Conservation (phyloP, 2,888 invertebrate genomes). For the Tupiocoris notatus region DNA sequence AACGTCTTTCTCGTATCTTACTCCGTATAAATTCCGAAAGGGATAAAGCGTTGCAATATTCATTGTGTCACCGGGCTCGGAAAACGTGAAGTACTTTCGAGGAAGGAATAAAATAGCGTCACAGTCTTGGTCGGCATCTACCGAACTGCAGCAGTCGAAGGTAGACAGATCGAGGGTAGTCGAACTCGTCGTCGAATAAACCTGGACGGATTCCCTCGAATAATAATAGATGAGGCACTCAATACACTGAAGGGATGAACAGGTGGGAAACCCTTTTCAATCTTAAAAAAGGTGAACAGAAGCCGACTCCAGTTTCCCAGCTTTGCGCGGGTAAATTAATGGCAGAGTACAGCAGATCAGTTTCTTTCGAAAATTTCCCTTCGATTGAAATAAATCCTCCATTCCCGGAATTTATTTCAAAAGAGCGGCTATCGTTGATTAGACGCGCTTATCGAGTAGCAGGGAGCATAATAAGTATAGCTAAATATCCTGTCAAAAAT, state of each 20-base stretch:
- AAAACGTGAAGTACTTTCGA: not conserved
- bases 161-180: not conserved
- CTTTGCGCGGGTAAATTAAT: no score
- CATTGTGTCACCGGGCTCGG: slow-evolving; percentile 1
- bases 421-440: no score
- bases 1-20: not conserved
- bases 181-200: slow-evolving; percentile 10
- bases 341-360: no score
- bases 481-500: no score
- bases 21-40: not conserved
- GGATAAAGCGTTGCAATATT: slow-evolving; percentile 7
- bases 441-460: no score
- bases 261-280: not conserved
- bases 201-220: slow-evolving; percentile 23
- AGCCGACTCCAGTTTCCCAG: not conserved
- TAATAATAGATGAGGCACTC: slow-evolving; percentile 12
- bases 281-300: not conserved
- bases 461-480: no score
- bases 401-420: no score
- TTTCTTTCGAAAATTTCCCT: no score
- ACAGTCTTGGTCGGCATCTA: not conserved
- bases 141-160: not conserved
- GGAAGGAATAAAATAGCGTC: not conserved
- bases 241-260: not conserved
- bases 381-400: no score